These are phyloP conservation scores for Argya squamiceps DNA, from an alignment of 2,797 vertebrate species.

Conservation along the genomic window DNA sequence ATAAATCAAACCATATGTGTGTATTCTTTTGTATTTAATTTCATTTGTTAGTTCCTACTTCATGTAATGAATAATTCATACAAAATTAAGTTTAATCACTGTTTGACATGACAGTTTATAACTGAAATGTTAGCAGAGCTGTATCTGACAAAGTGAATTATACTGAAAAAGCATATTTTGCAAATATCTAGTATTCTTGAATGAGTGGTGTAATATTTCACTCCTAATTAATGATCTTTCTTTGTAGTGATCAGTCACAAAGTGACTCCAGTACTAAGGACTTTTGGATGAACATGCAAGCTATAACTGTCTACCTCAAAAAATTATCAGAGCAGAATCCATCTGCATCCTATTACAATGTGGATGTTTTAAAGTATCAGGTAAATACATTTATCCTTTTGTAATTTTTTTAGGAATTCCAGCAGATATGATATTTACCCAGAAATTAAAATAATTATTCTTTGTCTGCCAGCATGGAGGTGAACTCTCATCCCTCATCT, in stretches of 20 bases:
- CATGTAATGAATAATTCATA: neutral
- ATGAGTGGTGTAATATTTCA: neutral
- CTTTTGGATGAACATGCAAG: conserved; percentile 99
- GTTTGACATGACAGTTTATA: neutral
- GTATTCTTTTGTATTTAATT: neutral
- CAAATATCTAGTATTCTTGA: neutral
- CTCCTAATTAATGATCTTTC: neutral
- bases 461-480: neutral
- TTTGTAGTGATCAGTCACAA: conserved; percentile 90
- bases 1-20: neutral
- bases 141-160: neutral
- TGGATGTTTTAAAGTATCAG: conserved; percentile 96
- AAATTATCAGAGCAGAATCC: conserved; percentile 95
- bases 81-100: neutral
- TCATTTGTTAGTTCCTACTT: neutral
- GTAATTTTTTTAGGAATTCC: neutral
- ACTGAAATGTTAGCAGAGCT: neutral
- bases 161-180: neutral
- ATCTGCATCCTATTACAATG: conserved; percentile 93
- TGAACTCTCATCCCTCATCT: neutral
- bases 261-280: conserved; percentile 90
- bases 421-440: neutral
- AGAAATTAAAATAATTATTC: neutral
- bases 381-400: conserved; percentile 66
- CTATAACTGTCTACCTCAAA: conserved; percentile 94